Conservation (phyloP, 2,888 invertebrate species). For the Ectemnius continuus region DNA sequence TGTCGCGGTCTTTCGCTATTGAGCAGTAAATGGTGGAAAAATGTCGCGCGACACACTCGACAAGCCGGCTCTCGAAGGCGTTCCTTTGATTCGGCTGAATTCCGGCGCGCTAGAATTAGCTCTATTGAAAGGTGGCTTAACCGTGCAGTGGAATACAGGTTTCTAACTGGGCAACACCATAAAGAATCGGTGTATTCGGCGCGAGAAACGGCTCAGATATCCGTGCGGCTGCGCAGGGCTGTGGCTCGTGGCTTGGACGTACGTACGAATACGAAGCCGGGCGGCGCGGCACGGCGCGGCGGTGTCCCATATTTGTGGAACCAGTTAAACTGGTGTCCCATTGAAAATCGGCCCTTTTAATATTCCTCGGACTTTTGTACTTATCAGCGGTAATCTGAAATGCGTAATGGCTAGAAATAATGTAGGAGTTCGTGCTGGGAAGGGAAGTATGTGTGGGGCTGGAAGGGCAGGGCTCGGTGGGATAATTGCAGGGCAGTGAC, state of each 20-base stretch:
- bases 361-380: neutral
- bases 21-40: too few relatives aligned
- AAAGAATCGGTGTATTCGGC: slow-evolving; percentile 33
- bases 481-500: slow-evolving; percentile 6
- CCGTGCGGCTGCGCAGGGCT: slow-evolving; percentile 8
- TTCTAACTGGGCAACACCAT: slow-evolving; percentile 44
- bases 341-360: slow-evolving; percentile 24
- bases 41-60: too few relatives aligned
- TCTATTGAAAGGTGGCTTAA: slow-evolving; percentile 4
- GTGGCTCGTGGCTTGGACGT: too few relatives aligned
- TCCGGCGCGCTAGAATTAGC: slow-evolving; percentile 19
- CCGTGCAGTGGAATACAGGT: slow-evolving; percentile 32
- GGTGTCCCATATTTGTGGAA: slow-evolving; percentile 49
- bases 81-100: too few relatives aligned
- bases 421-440: neutral
- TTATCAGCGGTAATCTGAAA: neutral
- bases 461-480: neutral
- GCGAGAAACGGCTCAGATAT: slow-evolving; percentile 31
- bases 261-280: neutral
- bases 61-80: too few relatives aligned
- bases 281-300: slow-evolving; percentile 28
- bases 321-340: slow-evolving; percentile 48
- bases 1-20: too few relatives aligned
- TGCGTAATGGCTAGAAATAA: neutral
- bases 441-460: neutral